Conservation (phyloP, 2,113 vertebrate species). For the Scolopax mira region DNA sequence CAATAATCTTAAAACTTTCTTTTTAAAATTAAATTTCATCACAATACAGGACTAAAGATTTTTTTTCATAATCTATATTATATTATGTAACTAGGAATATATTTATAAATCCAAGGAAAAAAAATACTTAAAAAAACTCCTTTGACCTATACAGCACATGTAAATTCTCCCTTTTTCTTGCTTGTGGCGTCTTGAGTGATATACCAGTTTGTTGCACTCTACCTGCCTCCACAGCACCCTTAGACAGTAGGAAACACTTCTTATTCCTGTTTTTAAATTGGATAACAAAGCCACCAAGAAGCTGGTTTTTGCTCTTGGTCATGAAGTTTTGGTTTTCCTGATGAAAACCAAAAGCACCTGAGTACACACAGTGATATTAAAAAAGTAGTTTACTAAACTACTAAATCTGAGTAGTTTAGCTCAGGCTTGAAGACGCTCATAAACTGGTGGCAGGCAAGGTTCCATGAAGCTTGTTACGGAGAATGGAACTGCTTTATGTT, state of each 20-base stretch:
- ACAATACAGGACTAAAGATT: not conserved
- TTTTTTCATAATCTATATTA: not conserved
- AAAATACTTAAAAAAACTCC: not conserved
- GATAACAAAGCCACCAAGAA: not conserved
- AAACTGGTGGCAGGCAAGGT: not conserved
- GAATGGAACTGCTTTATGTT: not conserved
- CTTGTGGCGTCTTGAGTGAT: not conserved
- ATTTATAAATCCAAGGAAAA: not conserved
- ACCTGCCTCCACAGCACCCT: not conserved
- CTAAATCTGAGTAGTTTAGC: not conserved
- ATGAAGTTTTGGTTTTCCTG: not conserved
- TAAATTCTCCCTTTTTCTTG: not conserved
- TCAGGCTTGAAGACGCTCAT: not conserved
- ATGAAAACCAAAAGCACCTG: not conserved
- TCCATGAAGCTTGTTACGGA: not conserved
- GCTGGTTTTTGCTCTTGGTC: not conserved
- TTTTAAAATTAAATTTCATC: not conserved
- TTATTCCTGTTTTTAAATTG: not conserved
- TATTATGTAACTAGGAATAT: not conserved
- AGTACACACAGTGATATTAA: not conserved
- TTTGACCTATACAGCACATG: not conserved
- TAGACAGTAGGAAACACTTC: not conserved
- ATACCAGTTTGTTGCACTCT: not conserved
- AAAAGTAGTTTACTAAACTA: no score
- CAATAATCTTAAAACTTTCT: not conserved